Evolutionary conservation across 2,797 vertebrate species (phyloP), one percentile per base, ranked within the genome.

Genomic region (Bradypodion pumilum): DNA sequence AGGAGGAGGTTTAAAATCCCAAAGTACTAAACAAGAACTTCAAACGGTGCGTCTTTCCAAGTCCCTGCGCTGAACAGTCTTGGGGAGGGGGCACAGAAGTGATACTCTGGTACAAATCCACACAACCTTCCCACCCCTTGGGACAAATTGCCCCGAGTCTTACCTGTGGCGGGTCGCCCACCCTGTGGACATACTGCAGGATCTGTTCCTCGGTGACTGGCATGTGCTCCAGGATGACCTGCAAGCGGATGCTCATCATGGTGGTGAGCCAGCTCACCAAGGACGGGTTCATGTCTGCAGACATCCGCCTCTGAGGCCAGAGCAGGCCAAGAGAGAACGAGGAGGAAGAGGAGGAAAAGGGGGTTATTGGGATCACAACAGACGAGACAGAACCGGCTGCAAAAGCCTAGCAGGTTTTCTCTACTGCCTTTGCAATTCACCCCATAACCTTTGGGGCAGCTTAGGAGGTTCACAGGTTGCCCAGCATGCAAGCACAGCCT

Each of bases 211-310:
- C 96, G 4, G 97, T 96, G 72, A 98, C 94, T 0, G 98, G 98
- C 94, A 98, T 98, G 90, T 98, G 97, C 87, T 98, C 97, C 89
- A 98, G 95, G 21, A 99, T 97, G 65, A 97, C 97, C 93, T 98
- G 97, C 82, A 99, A 96, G 87, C 98, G 96, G 95, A 98, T 97
- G 1, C 97, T 97, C 97, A 99, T 97, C 97, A 99, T 98, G 56
- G 97, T 97, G 87, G 97, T 98, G 95, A 99, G 96, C 98, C 98
- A 99, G 95, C 97, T 98, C 78, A 98, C 97, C 92, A 99, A 94
- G 16, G 97, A 97, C 1, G 98, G 98, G 86, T 97, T 98, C 86
- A 98, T 97, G 77, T 98, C 98, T 3, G 97, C 96, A 2, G 98
- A 98, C 96, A 98, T 97, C 59, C 97, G 96, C 85, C 97, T 96